Base-by-base conservation (phyloP, 1,140 invertebrate genomes). In the Monomorium pharaonis region DNA sequence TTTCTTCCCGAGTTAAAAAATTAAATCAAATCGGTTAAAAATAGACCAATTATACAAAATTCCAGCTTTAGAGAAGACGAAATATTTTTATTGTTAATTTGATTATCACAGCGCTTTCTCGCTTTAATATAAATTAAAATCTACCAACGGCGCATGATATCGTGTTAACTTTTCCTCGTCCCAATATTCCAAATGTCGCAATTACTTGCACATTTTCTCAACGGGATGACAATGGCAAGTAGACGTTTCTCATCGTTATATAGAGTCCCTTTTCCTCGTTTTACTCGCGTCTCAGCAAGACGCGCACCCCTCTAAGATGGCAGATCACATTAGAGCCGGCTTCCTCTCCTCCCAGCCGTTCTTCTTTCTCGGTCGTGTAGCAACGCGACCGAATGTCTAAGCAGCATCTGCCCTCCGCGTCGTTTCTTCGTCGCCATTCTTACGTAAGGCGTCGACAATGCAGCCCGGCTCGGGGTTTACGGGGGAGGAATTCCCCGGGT, bases 331-430 rank as follows among this genome's bases (percentile, higher is more conserved):
- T 93, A 94, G 91, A 92, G 88, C 90, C 74, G 90, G 81, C 70
- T 84, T 75, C 63, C 83, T 88, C 76, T 76, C 70, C 86, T 51
- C 70, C 54, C 56, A 24, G 49, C 54, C 85, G 63, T 89, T 88
- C 88, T 91, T 91, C 85, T 89, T 88, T 78, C 86, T 88, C 67
- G 62, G 67, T 81, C 86, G 86, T 89, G 89, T 93, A 93, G 92
- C 93, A 90, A 90, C 85, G 85, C 86, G 54, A 69, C 62, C 78
- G 88, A 93, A 91, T 83, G 88, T 90, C 83, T 91, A 86, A 92
- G 90, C 90, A 90, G 93, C 94, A 94, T 94, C 94, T 94, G 94
- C 94, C 78, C 91, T 88, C 78, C 89, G 80, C 87, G 88, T 91
- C 91, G 88, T 91, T 89, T 90, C 91, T 89, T 89, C 84, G 88